These are phyloP conservation scores for Bruchidius siliquastri DNA, from an alignment of 2,888 invertebrate species.

Conservation along the genomic window DNA sequence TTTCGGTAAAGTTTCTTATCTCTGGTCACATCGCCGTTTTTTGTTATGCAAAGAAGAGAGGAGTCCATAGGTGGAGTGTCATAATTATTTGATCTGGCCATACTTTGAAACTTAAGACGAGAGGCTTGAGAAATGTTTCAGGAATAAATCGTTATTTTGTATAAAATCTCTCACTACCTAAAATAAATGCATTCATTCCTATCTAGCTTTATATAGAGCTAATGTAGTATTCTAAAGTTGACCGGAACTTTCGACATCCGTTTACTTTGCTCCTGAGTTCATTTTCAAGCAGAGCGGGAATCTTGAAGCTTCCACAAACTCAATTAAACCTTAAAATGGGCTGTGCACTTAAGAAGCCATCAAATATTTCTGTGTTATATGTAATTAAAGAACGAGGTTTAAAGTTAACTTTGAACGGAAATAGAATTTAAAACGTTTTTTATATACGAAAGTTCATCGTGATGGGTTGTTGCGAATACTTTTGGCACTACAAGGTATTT, in stretches of 20 bases:
- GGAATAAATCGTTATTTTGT: too few relatives aligned
- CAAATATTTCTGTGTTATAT: constrained; percentile 19
- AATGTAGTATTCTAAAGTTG: neutral
- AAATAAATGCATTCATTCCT: neutral
- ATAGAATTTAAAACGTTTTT: constrained; percentile 1
- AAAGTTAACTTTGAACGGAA: neutral
- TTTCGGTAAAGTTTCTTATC: too few relatives aligned
- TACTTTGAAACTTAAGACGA: too few relatives aligned
- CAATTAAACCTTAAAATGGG: constrained; percentile 6
- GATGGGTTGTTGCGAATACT: constrained; percentile 14
- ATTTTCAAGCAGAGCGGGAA: neutral
- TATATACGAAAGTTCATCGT: neutral
- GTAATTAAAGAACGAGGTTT: neutral
- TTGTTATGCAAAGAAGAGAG: too few relatives aligned
- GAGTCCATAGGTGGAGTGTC: too few relatives aligned
- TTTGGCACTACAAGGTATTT: constrained; percentile 10
- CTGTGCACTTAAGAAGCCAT: constrained; percentile 18
- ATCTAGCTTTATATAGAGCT: neutral
- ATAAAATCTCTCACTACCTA: too few relatives aligned
- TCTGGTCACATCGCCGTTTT: too few relatives aligned
- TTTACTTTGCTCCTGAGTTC: neutral
- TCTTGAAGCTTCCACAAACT: neutral
- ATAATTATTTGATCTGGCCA: too few relatives aligned
- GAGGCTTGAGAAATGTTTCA: too few relatives aligned
- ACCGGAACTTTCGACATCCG: neutral